phyloP scores from a whole-genome alignment of 1,140 invertebrate species.

The Anoplolepis gracilipes region DNA sequence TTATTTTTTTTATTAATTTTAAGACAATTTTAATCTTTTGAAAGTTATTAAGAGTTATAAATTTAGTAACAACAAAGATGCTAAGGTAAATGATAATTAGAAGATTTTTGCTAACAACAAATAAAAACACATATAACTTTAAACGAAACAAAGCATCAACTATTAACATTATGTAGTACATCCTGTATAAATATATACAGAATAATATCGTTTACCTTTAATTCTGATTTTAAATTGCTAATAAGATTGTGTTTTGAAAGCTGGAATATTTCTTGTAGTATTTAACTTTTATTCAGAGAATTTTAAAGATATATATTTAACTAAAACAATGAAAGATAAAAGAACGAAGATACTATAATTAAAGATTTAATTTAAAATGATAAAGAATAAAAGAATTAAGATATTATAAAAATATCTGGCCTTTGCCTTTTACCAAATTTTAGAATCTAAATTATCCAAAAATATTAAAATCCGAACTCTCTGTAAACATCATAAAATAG shows the following conservation, averaged over 20 bases:
- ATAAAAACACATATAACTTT: not conserved
- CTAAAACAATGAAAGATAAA: not conserved
- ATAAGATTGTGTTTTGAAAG: not conserved
- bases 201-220: not conserved
- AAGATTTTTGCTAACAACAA: not conserved
- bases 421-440: not conserved
- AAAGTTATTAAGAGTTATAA: not conserved
- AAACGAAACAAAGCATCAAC: not conserved
- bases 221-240: not conserved
- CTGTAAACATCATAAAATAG: not conserved
- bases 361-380: not conserved
- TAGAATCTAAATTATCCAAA: not conserved
- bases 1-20: not conserved
- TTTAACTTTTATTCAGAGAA: not conserved
- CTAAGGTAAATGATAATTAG: not conserved
- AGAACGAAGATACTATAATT: not conserved
- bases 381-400: not conserved
- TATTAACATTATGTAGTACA: not conserved
- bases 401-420: not conserved
- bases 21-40: not conserved
- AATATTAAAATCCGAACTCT: not conserved
- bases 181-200: not conserved
- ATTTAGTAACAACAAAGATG: not conserved
- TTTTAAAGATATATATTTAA: constrained; percentile 1
- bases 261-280: not conserved